Evolutionary conservation across 2,113 vertebrate genomes (phyloP).

Genomic region (Manacus vitellinus): DNA sequence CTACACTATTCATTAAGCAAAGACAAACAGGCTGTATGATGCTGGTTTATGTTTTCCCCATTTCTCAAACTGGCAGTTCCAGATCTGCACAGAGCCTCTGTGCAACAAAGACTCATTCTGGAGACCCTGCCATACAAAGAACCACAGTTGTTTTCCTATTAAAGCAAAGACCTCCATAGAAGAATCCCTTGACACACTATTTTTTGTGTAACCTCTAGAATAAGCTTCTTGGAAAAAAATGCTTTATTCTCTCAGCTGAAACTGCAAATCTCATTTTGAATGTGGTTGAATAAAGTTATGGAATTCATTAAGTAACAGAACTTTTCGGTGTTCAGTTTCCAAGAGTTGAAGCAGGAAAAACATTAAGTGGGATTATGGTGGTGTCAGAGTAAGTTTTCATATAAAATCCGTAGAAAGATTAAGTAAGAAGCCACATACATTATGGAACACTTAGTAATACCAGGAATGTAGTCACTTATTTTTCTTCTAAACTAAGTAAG

Average conservation of each 20-base stretch:
- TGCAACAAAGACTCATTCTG: neutral
- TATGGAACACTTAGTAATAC: neutral
- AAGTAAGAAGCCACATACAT: neutral
- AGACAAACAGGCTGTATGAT: neutral
- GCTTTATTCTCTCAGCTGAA: neutral
- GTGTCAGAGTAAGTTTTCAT: neutral
- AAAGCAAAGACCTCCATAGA: neutral
- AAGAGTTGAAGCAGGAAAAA: neutral
- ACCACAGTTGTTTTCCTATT: neutral
- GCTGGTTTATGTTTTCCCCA: neutral
- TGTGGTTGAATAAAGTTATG: neutral
- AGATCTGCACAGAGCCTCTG: neutral
- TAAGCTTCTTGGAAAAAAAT: neutral
- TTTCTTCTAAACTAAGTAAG: neutral
- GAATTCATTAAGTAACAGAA: neutral
- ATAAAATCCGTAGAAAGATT: neutral
- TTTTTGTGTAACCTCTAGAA: neutral
- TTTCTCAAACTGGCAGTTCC: neutral
- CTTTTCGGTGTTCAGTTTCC: neutral
- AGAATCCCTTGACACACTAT: neutral
- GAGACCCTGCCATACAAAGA: neutral
- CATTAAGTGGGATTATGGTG: rapidly evolving
- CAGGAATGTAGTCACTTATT: neutral
- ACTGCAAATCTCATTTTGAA: neutral
- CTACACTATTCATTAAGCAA: neutral